Evolutionary conservation across 2,888 invertebrate species (phyloP).

Genomic region (Andrena marginata): DNA sequence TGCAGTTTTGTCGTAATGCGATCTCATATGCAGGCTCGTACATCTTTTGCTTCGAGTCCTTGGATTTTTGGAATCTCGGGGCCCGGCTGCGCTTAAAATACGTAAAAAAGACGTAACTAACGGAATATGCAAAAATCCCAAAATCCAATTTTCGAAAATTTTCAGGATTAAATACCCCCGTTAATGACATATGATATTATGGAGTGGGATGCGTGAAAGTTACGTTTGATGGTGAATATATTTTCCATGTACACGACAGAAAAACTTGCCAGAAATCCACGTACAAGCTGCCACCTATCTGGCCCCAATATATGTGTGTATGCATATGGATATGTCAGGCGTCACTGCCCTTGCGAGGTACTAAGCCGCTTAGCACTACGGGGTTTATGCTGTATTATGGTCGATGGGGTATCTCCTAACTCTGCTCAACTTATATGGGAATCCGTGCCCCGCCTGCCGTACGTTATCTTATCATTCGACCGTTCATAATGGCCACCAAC

Average conservation of each 20-base stretch:
- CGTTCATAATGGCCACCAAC: conserved; percentile 75
- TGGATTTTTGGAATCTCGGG: too few relatives aligned
- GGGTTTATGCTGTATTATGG: conserved; percentile 82
- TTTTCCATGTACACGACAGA: conserved; percentile 4
- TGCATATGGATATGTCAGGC: conserved; percentile 81
- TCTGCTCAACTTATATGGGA: conserved; percentile 76
- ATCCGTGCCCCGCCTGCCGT: conserved; percentile 73
- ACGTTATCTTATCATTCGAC: conserved; percentile 75
- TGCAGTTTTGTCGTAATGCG: too few relatives aligned
- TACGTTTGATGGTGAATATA: neutral
- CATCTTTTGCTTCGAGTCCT: too few relatives aligned
- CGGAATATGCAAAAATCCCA: too few relatives aligned
- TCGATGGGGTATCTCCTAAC: conserved; percentile 82
- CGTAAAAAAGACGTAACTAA: too few relatives aligned
- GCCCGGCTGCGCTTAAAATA: too few relatives aligned
- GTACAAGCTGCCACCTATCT: conserved; percentile 49
- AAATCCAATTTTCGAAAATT: too few relatives aligned
- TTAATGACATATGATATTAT: too few relatives aligned
- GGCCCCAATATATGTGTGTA: conserved; percentile 28
- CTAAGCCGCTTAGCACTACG: conserved; percentile 84
- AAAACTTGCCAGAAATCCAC: conserved; percentile 26
- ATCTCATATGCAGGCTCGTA: too few relatives aligned
- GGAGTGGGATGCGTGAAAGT: neutral
- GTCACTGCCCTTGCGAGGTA: conserved; percentile 83
- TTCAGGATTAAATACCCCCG: too few relatives aligned